A percentile compares a stretch with the other conserved stretches of the same genome.
These are phyloP conservation scores for Syngnathus floridae DNA, from an alignment of 2,113 vertebrate species.

Conservation along the genomic window DNA sequence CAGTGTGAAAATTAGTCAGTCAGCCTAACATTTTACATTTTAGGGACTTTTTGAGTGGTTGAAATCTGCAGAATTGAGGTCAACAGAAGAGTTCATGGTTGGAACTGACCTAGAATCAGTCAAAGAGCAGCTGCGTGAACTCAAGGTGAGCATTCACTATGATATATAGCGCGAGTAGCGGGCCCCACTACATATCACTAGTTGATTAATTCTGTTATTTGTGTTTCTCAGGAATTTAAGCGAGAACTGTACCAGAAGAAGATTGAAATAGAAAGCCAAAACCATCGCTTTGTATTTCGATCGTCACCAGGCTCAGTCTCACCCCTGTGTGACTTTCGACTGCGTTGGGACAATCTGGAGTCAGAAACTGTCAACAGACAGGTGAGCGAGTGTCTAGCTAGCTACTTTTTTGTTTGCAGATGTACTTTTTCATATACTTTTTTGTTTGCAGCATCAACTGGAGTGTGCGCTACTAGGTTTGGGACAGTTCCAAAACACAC, in stretches of 20 bases:
- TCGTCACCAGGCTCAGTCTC: conserved; percentile 59
- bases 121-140: conserved; percentile 77
- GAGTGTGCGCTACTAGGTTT: conserved; percentile 80
- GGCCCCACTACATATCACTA: too few species aligned
- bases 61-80: conserved; percentile 72
- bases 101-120: conserved; percentile 74
- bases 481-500: conserved; percentile 83
- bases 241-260: conserved; percentile 83
- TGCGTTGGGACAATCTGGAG: conserved; percentile 80
- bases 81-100: conserved; percentile 73
- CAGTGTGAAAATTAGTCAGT: background rate
- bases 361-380: conserved; percentile 77
- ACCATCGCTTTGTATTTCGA: conserved; percentile 68
- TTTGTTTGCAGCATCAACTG: conserved; percentile 73
- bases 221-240: conserved; percentile 75
- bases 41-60: conserved; percentile 80
- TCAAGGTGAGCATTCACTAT: conserved; percentile 70
- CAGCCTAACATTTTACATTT: background rate
- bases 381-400: conserved; percentile 50
- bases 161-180: too few species aligned
- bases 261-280: conserved; percentile 81
- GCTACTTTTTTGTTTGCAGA: too few species aligned
- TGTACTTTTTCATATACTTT: background rate
- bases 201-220: background rate
- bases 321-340: conserved; percentile 67